Percentiles rank a stretch among this genome's conserved stretches.
Conservation (phyloP, 2,888 invertebrate species). For the Oxycera nigricornis region DNA sequence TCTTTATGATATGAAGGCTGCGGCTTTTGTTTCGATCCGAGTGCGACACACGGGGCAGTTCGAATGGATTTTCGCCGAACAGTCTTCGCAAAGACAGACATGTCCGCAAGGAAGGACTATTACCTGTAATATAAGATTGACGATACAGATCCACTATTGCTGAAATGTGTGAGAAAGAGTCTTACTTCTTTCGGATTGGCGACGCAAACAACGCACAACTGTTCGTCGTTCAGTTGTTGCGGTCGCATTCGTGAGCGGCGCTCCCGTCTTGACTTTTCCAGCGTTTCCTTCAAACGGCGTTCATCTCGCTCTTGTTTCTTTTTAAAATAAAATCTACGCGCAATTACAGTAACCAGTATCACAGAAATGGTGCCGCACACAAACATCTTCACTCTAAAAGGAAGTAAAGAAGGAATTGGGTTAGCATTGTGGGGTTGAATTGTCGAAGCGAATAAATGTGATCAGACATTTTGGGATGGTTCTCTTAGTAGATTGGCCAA, state of each 20-base stretch:
- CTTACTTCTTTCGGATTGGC: slow-evolving; percentile 80
- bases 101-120: slow-evolving; percentile 89
- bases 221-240: slow-evolving; percentile 69
- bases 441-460: too few relatives aligned
- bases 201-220: slow-evolving; percentile 84
- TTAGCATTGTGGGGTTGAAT: too few relatives aligned
- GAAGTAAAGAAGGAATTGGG: slow-evolving; percentile 44
- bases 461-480: neutral
- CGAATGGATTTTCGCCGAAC: slow-evolving; percentile 73
- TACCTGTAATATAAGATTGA: slow-evolving; percentile 63
- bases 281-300: slow-evolving; percentile 65
- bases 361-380: slow-evolving; percentile 67
- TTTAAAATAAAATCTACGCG: slow-evolving; percentile 64
- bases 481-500: neutral
- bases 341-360: slow-evolving; percentile 64
- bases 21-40: slow-evolving; percentile 72
- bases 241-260: slow-evolving; percentile 70
- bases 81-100: slow-evolving; percentile 88
- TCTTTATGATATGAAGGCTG: slow-evolving; percentile 77
- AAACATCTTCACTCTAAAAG: slow-evolving; percentile 64
- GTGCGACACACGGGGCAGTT: slow-evolving; percentile 83
- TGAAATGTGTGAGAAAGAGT: slow-evolving; percentile 15
- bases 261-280: slow-evolving; percentile 72
- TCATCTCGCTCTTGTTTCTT: slow-evolving; percentile 67
- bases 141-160: neutral